Base-by-base conservation (phyloP, 2,888 invertebrate species). In the Chrysolina haemoptera region DNA sequence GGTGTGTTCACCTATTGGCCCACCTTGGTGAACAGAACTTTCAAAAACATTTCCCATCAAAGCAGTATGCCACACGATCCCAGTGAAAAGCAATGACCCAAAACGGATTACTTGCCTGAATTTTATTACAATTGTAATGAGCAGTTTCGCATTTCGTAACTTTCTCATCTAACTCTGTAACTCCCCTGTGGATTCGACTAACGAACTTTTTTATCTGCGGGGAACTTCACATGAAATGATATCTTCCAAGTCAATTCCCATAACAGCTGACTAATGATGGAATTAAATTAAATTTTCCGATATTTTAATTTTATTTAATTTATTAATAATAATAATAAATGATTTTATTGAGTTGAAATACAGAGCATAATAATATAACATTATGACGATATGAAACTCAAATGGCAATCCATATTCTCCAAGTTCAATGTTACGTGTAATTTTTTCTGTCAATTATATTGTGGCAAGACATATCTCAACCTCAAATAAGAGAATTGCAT, bases 111-210 rank as follows among this genome's bases (percentile, higher is more conserved):
- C 16, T 66, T 27, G 66, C 16, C 35, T 27, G 66, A 66, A 66
- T 66, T 66, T 66, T 53, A 67, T 67, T 53, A 53, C 53, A 53
- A 18, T 53, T 53, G 67, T 67, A 67, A 67, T 40, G 67, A 67
- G 67, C 35, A 53, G 53, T 53, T 67, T 67, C 53, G 41, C 53
- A 67, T 53, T 67, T 67, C 53, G 27, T 53, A 67, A 67, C 53
- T 67, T 53, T 53, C 67, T 50, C 53, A 53, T 55, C 53, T 43
- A 41, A 67, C 50, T 40, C 53, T 40, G 67, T 43, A 53, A 50
- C 35, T 67, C 67, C 35, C 53, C 14, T n/a, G 35, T 40, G 53
- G 11, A 43, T 55, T 67, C 18, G 40, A 40, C 67, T 67, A 67
- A 67, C 40, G 53, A 67, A 67, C 53, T 67, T 67, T 66, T 65